Evolutionary conservation across 2,113 vertebrate species (phyloP).

Genomic region (Oenanthe melanoleuca): DNA sequence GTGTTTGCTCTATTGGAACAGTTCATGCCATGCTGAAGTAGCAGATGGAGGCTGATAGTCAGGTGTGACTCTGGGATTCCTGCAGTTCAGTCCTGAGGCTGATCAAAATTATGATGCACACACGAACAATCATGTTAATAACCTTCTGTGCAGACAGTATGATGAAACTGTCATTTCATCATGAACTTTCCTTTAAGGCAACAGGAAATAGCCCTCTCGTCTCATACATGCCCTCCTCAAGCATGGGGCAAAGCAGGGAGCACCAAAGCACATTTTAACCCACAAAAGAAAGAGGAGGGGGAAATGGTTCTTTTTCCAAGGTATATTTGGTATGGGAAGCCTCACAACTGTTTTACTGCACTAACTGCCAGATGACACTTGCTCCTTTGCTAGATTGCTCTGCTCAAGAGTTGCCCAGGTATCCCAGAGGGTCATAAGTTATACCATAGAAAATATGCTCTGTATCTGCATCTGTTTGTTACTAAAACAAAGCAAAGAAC

Average conservation of each 20-base stretch:
- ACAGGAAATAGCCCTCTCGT: background rate
- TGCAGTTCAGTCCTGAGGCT: background rate
- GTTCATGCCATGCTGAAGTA: background rate
- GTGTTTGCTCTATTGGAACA: background rate
- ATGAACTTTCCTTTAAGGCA: background rate
- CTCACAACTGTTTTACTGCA: background rate
- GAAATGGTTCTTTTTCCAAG: background rate
- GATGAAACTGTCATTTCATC: background rate
- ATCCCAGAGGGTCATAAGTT: background rate
- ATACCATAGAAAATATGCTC: background rate
- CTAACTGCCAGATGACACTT: background rate
- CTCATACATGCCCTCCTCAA: background rate
- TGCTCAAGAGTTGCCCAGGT: background rate
- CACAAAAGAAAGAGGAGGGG: background rate
- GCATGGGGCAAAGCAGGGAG: background rate
- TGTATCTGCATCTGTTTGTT: background rate
- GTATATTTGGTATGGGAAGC: background rate
- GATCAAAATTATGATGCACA: background rate
- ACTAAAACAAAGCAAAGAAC: background rate
- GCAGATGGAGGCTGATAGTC: constrained; percentile 30
- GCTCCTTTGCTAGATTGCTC: background rate
- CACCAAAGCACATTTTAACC: background rate
- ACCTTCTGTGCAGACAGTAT: background rate
- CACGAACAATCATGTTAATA: background rate
- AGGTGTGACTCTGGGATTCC: background rate